Percentiles rank a stretch among this genome's conserved stretches.
Conservation (phyloP, 2,888 invertebrate genomes). For the Troglohyphantes excavatus region DNA sequence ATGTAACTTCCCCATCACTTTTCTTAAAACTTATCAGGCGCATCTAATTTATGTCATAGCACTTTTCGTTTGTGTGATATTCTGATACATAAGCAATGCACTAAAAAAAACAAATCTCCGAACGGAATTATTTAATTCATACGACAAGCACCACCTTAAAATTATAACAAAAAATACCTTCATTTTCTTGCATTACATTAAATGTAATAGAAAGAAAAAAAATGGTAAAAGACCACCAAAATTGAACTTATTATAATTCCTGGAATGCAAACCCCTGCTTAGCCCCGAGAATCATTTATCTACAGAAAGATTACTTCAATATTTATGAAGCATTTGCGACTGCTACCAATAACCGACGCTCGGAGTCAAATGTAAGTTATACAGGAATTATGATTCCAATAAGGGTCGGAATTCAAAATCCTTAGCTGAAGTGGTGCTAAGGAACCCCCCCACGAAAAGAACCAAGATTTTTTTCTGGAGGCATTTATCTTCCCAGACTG, state of each 20-base stretch:
- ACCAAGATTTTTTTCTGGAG: conserved; percentile 15
- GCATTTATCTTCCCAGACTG: conserved; percentile 48
- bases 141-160: no score
- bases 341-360: conserved; percentile 9
- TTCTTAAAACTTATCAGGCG: no score
- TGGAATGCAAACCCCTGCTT: background rate
- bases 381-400: conserved; percentile 34
- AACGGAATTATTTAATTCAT: no score
- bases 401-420: conserved; percentile 29
- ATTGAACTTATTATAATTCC: conserved; percentile 19
- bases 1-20: no score
- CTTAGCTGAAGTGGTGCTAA: conserved; percentile 28
- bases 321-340: conserved; percentile 11
- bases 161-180: no score
- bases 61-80: no score
- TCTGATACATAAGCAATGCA: no score
- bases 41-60: no score
- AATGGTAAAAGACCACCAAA: background rate
- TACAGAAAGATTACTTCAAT: conserved; percentile 14
- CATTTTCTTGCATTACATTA: no score
- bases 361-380: conserved; percentile 31
- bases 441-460: background rate
- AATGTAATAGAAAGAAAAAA: background rate
- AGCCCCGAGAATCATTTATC: background rate
- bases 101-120: no score